Percentiles rank a stretch among this genome's conserved stretches.
These are phyloP conservation scores for Silurus lanzhouensis DNA, from an alignment of 2,797 vertebrate species.

Conservation along the genomic window DNA sequence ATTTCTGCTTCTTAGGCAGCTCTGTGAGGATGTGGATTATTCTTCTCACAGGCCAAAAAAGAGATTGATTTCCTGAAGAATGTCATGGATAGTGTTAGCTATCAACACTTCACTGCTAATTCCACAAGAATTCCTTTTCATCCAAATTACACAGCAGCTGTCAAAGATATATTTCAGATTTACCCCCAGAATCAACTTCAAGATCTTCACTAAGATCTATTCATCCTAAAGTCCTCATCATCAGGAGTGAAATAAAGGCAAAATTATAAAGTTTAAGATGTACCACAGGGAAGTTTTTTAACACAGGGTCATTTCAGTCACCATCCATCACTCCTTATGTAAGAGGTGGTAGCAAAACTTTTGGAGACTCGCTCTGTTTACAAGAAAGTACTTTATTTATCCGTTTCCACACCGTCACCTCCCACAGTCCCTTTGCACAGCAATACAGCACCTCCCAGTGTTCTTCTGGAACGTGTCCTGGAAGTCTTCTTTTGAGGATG, in stretches of 20 bases:
- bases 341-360: too few species aligned
- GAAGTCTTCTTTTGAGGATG: too few species aligned
- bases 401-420: too few species aligned
- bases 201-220: neutral
- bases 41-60: neutral
- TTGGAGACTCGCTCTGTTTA: too few species aligned
- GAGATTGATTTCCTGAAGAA: conserved; percentile 2
- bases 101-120: neutral
- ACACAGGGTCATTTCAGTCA: neutral
- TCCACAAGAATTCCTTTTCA: neutral
- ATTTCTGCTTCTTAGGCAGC: neutral
- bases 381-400: too few species aligned
- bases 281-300: neutral
- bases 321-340: neutral
- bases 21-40: neutral
- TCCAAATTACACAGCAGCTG: neutral
- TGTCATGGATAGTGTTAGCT: neutral
- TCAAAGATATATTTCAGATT: neutral
- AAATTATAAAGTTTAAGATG: neutral
- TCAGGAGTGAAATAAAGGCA: neutral
- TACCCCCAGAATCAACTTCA: neutral
- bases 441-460: too few species aligned
- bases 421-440: too few species aligned
- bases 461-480: too few species aligned
- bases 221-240: neutral